Base-by-base conservation (phyloP, 2,888 invertebrate species). In the Liposcelis brunnea region DNA sequence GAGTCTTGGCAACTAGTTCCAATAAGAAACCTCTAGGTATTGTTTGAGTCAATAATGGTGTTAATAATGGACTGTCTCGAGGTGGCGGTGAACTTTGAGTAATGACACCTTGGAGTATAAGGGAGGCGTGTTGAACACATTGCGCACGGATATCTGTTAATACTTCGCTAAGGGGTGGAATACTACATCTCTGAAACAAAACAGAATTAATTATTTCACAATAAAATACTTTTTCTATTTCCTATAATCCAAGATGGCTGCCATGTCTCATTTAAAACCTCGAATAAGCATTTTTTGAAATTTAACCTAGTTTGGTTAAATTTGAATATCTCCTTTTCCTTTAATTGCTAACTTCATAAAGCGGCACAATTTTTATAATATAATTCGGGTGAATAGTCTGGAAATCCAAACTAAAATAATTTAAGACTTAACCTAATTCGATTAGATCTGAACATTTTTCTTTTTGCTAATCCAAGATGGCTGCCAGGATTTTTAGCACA, bases 21-120 rank as follows among this genome's bases (percentile, higher is more conserved):
- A 77, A 75, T 16, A 86, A 65, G 53, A 85, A 78, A 1, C 82
- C 83, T 31, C 77, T 68, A 0, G 85, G 85, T 16, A 85, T 66
- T 43, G 71, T 75, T 52, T 80, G 79, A 40, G 72, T 70, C 34
- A 84, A 60, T 44, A 85, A 67, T 46, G 79, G 80, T 6, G 74
- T 69, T 21, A 84, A 66, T 15, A 86, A 63, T 0, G 79, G 73
- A 1, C 81, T 79, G 7, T 56, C 52, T 48, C 72, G 66, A 46
- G 65, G 61, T 31, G 10, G 32, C 15, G 40, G 19, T 16, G 16
- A 4, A 16, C 35, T 16, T 52, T 49, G 53, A 52, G 51, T 50
- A 11, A 51, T 38, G 26, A 55, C 43, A 49, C 72, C 73, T 60
- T 73, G 71, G 16, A 76, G 60, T 35, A 75, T 61, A 10, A 78